phyloP scores from a whole-genome alignment of 1,140 invertebrate genomes.

The Wiebesia pumilae region DNA sequence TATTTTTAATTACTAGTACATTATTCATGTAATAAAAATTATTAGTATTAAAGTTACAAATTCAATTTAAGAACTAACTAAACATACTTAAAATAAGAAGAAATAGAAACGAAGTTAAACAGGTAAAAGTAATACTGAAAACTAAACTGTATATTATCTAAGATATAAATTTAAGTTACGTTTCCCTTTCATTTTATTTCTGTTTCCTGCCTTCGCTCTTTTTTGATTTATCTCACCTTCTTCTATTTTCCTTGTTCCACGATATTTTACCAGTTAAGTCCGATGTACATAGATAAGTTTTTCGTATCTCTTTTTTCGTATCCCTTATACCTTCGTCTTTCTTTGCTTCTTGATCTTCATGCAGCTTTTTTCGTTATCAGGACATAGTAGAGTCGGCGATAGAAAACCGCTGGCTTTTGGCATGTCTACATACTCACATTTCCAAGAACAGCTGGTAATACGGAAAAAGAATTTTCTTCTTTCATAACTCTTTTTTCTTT shows the following conservation, averaged over 20 bases:
- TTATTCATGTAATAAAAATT: too few species aligned
- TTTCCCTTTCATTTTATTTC: constrained; percentile 42
- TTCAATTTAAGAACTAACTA: too few species aligned
- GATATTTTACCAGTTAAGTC: neutral
- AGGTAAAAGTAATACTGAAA: neutral
- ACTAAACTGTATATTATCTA: neutral
- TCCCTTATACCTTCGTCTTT: too few species aligned
- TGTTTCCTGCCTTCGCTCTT: neutral
- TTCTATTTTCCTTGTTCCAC: neutral
- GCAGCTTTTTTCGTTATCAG: neutral
- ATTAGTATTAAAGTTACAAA: too few species aligned
- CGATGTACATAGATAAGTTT: neutral
- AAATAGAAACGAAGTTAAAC: neutral
- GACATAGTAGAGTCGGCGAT: neutral
- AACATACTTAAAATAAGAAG: too few species aligned
- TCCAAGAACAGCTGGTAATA: neutral
- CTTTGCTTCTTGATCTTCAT: neutral
- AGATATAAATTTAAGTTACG: neutral
- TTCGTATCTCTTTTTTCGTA: neutral
- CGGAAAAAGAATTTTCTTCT: neutral
- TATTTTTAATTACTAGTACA: too few species aligned
- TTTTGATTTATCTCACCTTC: constrained; percentile 8
- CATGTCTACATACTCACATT: neutral
- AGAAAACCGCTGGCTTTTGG: neutral
- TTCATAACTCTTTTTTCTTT: neutral